These are phyloP conservation scores for Ceratoteleas bidentatus DNA, from an alignment of 1,140 invertebrate species.

Conservation along the genomic window DNA sequence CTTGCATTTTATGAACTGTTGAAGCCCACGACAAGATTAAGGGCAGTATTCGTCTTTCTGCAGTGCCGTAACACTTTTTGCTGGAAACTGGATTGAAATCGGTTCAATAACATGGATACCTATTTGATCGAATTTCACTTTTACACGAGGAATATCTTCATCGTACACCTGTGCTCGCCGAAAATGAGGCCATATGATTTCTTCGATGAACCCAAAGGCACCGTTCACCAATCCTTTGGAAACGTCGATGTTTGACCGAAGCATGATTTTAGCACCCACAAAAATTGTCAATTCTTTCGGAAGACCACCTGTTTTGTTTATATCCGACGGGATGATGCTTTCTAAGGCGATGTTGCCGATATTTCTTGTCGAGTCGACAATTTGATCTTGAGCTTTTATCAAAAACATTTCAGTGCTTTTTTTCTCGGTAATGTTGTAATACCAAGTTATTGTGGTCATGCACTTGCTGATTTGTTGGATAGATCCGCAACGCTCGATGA, in stretches of 20 bases:
- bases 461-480: conserved; percentile 32
- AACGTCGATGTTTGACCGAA: conserved; percentile 22
- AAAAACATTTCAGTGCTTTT: conserved; percentile 2
- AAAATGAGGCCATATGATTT: conserved; percentile 34
- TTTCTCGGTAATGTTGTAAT: conserved; percentile 18
- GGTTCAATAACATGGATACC: conserved; percentile 10
- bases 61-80: conserved; percentile 25
- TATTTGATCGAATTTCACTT: conserved; percentile 21
- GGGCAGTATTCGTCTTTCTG: conserved; percentile 25
- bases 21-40: conserved; percentile 28
- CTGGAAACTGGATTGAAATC: conserved; percentile 28
- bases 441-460: conserved; percentile 17
- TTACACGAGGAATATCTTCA: conserved; percentile 23
- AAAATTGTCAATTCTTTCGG: conserved; percentile 24
- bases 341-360: conserved; percentile 15
- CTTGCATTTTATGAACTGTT: conserved; percentile 43
- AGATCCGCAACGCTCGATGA: conserved; percentile 17
- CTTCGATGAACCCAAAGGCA: conserved; percentile 27
- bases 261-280: conserved; percentile 23
- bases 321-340: conserved; percentile 19
- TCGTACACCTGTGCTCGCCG: conserved; percentile 17
- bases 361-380: conserved; percentile 21
- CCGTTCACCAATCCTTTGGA: conserved; percentile 22
- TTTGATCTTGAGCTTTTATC: conserved; percentile 13
- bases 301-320: conserved; percentile 34